Evolutionary conservation across 2,113 vertebrate species (phyloP).

Genomic region (Carassius auratus): DNA sequence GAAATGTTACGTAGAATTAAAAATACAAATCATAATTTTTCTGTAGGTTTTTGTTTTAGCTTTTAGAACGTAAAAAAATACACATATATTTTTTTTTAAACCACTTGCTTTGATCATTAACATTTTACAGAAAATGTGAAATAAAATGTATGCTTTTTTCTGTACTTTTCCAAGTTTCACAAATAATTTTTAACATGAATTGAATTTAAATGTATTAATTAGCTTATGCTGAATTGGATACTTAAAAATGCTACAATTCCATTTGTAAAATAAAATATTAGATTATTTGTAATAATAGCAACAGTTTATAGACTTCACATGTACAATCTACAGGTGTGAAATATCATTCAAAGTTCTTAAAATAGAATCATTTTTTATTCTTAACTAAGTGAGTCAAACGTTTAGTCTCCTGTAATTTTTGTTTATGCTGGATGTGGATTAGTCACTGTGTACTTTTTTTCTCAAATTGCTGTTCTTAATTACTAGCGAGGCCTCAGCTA

Average conservation of each 20-base stretch:
- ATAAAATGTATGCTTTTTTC: neutral
- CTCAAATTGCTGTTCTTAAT: constrained; percentile 54
- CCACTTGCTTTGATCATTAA: neutral
- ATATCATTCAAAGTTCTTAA: constrained; percentile 19
- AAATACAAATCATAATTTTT: too few species aligned
- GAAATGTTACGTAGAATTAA: neutral
- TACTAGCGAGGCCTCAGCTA: constrained; percentile 44
- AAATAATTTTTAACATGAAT: neutral
- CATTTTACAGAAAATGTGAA: neutral
- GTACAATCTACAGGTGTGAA: constrained; percentile 34
- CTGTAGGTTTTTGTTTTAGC: neutral
- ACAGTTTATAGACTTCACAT: neutral
- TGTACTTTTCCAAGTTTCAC: neutral
- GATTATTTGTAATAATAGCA: neutral
- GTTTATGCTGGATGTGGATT: constrained; percentile 53
- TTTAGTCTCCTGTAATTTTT: constrained; percentile 27
- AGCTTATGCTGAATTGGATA: neutral
- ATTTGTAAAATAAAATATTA: neutral
- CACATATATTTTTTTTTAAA: neutral
- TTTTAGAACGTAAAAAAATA: neutral
- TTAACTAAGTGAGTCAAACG: constrained; percentile 11
- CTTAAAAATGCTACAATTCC: neutral
- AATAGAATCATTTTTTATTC: neutral
- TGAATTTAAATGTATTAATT: neutral
- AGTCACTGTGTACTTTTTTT: constrained; percentile 54